Evolutionary conservation across 2,113 vertebrate species (phyloP), one percentile per base, ranked within the genome.

Genomic region (Saimiri boliviensis): DNA sequence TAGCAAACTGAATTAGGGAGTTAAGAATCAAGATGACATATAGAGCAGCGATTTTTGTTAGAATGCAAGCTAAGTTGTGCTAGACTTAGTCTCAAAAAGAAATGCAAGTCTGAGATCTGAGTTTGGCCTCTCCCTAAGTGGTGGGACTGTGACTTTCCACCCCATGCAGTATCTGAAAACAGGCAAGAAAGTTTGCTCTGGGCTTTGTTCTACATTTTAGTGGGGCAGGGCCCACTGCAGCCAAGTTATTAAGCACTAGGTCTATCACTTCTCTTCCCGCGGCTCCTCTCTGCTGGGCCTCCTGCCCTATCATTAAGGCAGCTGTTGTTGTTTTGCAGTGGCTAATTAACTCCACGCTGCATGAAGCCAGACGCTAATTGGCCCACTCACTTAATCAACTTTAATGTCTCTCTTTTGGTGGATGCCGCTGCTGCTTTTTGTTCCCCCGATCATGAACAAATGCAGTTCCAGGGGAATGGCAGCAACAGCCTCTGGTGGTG

Each of bases 261-360:
- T 94, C 86, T 81, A 79, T 87, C 79, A 25, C 84, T 93, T 56
- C 89, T 91, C 96, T 95, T 95, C 96, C 93, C 96, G 82, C 5
- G 89, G 93, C 95, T 97, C 93, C 93, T 95, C 96, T 96, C 98
- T 27, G 47, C 95, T 93, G 97, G 91, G 95, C 96, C 98, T 96
- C 96, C 88, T 89, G 95, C 95, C 92, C 94, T 82, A 56, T 96
- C 95, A 97, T 96, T 93, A 97, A 97, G 95, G 95, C 97, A 95
- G 97, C 97, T 98, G 95, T 97, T 98, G 97, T 97, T 98, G 97
- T 97, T 98, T 97, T 93, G 91, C 86, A 86, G 92, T 81, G 97
- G 95, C 97, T 98, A 98, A 98, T 98, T 98, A 98, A 98, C 97
- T 97, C 98, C 88, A 96, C 95, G 52, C 92, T 97, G 97, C 96